Base-by-base conservation (phyloP, 2,888 invertebrate species). In the Pammene aurita region DNA sequence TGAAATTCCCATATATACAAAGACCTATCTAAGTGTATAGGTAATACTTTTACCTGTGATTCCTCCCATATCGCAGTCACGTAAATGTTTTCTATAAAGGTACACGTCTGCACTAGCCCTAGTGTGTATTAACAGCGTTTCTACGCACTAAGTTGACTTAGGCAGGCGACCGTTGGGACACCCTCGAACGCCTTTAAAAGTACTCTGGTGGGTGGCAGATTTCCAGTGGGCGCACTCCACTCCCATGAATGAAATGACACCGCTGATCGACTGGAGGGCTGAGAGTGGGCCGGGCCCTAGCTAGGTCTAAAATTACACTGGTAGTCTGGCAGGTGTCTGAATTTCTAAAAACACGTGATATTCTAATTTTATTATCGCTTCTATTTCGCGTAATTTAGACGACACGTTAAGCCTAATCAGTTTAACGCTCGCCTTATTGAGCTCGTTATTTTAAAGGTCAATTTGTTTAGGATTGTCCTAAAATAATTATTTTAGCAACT, bases 181-280 rank as follows among this genome's bases (percentile, higher is more conserved):
- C 67, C 67, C 68, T 46, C 60, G 41, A 60, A 44, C 54, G 48
- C 54, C 60, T 65, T 69, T 60, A 54, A 60, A 65, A 60, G 68
- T 48, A 65, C 60, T 0, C 46, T 46, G 54, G 58, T 65, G 69
- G 65, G 65, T 55, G 60, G 69, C 41, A 56, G 60, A 26, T 50
- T 41, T 61, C 54, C 35, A 57, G 69, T 69, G 60, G 68, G 69
- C 46, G 67, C 52, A 54, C 65, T 52, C 69, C 52, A 54, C 65
- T 52, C 69, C 64, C 65, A 64, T 65, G 69, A 69, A 69, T 69
- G 69, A 69, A 65, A 65, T 54, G 69, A 65, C 65, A 55, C 38
- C 54, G 54, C 58, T 64, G 68, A 64, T 65, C 38, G 64, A 69
- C 60, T 55, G 65, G 54, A 57, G 46, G 34, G 54, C 54, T 57